Conservation (phyloP, 2,113 vertebrate genomes). For the Phrynosoma platyrhinos region DNA sequence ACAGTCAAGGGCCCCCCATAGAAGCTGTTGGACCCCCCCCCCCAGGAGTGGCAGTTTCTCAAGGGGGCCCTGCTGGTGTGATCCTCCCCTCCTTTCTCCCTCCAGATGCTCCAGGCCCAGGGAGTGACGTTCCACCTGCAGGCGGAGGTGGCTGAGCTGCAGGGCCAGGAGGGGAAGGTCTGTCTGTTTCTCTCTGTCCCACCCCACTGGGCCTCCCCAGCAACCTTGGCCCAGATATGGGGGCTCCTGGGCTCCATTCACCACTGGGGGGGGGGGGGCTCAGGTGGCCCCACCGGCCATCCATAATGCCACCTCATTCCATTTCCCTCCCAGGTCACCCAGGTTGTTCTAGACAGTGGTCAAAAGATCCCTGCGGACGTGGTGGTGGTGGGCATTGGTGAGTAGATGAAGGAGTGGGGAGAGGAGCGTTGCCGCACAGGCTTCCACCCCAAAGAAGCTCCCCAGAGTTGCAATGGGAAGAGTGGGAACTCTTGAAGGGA, state of each 20-base stretch:
- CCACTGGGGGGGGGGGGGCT: no score
- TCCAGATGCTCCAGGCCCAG: constrained; percentile 85
- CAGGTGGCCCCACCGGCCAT: not conserved
- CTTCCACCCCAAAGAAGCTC: no score
- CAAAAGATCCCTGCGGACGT: constrained; percentile 80
- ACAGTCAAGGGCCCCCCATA: no score
- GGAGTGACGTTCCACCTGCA: constrained; percentile 87
- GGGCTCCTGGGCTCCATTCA: not conserved
- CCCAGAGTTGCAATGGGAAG: no score
- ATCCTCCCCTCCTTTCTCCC: not conserved
- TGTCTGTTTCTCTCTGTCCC: not conserved
- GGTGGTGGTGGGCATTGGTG: constrained; percentile 87
- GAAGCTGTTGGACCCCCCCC: no score
- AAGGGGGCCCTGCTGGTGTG: no score
- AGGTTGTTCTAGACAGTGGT: constrained; percentile 79
- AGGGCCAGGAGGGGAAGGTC: constrained; percentile 83
- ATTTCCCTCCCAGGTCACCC: constrained; percentile 77
- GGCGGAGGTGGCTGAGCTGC: constrained; percentile 77
- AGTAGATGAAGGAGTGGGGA: not conserved
- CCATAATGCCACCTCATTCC: no score
- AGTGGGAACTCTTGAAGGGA: not conserved
- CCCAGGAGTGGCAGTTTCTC: no score
- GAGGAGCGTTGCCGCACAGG: not conserved
- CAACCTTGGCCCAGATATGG: no score
- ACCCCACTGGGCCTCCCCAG: no score